Conservation (phyloP, 2,113 vertebrate species). For the Larimichthys polyactis region DNA sequence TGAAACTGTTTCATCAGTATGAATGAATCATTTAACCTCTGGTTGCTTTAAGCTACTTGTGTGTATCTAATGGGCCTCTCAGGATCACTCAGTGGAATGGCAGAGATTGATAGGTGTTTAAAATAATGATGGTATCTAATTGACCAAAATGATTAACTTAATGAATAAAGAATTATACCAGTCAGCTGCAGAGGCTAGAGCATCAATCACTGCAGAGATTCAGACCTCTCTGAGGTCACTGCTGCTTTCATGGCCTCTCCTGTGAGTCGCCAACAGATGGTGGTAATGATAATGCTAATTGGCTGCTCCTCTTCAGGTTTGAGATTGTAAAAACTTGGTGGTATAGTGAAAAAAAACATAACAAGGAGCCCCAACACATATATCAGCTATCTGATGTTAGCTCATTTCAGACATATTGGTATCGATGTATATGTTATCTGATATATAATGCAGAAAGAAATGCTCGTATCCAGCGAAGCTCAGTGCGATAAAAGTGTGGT, state of each 20-base stretch:
- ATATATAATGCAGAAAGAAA: too few species aligned
- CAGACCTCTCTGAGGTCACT: slow-evolving; percentile 41
- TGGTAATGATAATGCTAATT: slow-evolving; percentile 53
- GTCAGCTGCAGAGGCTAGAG: slow-evolving; percentile 27
- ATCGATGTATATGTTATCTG: too few species aligned
- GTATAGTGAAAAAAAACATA: background rate
- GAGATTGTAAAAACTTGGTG: background rate
- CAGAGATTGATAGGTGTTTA: slow-evolving; percentile 40
- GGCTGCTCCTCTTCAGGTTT: slow-evolving; percentile 13
- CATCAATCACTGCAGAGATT: slow-evolving; percentile 46
- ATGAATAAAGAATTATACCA: slow-evolving; percentile 58
- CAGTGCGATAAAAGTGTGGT: too few species aligned
- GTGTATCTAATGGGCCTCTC: background rate
- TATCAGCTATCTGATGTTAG: too few species aligned
- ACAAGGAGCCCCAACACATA: background rate
- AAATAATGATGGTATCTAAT: slow-evolving; percentile 44
- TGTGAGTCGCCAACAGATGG: slow-evolving; percentile 67
- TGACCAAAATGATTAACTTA: slow-evolving; percentile 43
- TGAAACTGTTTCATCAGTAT: background rate
- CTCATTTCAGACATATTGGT: too few species aligned
- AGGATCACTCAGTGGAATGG: slow-evolving; percentile 1
- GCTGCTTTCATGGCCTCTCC: slow-evolving; percentile 23
- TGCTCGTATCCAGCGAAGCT: too few species aligned
- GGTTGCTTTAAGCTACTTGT: background rate
- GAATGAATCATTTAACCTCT: background rate